Base-by-base conservation (phyloP, 2,888 invertebrate species). In the Drosophila planitibia region DNA sequence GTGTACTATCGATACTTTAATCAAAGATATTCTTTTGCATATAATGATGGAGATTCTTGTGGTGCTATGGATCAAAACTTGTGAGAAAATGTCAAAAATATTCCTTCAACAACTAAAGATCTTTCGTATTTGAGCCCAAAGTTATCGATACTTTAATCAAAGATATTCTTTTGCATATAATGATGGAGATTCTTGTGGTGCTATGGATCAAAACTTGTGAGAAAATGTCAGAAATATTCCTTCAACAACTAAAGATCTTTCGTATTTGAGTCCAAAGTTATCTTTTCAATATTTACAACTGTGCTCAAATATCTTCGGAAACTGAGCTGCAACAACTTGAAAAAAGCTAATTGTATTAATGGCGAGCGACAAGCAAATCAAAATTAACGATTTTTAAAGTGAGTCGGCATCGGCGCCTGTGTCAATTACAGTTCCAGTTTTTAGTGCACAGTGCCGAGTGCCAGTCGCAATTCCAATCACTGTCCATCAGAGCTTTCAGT, bases 341-440 rank as follows among this genome's bases (percentile, higher is more conserved):
- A 6, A 57, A 52, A 64, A 51, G 47, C 53, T 53, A 67, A 67
- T 37, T 71, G 57, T 57, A 47, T 60, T 57, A 53, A 51, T 67
- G 55, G 28, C 57, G 59, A 52, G 30, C 30, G 74, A 63, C 71
- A 76, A 73, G 58, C 69, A 81, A 82, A 81, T 82, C 86, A 74
- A 79, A 83, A 74, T 79, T 75, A 84, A 86, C 76, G 76, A 82
- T 78, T 76, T 76, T 81, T 81, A 76, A 84, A 89, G 75, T 49
- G 73, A 76, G 10, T 52, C 14, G 30, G 44, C 49, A 49, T 33
- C 37, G 39, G 39, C 44, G 37, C 51, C 37, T 32, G 54, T 37
- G 51, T 51, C 47, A n/a, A 49, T 52, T 16, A 22, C 32, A 47
- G 47, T 14, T 35, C 6, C 37, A 37, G 32, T 25, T n/a, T 14